Conservation (phyloP, 2,113 vertebrate genomes). For the Acrocephalus kingi region DNA sequence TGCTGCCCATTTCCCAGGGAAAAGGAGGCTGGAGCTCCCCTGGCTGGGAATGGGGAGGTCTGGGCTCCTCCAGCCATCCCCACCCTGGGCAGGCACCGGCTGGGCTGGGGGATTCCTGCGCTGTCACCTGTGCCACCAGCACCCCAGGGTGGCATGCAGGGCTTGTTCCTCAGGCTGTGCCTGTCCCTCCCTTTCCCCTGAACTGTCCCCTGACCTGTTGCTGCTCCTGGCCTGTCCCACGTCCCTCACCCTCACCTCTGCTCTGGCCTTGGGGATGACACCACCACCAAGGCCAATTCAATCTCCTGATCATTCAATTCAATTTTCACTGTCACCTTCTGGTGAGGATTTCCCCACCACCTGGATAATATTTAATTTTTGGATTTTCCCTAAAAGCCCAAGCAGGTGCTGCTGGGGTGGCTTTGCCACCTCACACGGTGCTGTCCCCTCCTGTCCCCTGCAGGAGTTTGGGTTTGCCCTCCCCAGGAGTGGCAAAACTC, state of each 20-base stretch:
- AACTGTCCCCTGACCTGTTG: not conserved
- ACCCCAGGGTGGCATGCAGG: fast-evolving
- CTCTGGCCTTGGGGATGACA: not conserved
- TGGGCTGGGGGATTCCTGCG: fast-evolving
- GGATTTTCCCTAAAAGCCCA: not conserved
- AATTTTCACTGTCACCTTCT: not conserved
- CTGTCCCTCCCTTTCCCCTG: not conserved
- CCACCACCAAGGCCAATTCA: not conserved
- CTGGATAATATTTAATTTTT: not conserved
- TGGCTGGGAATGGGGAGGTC: fast-evolving
- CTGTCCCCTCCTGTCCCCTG: not conserved
- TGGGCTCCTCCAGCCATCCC: fast-evolving
- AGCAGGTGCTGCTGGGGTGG: not conserved
- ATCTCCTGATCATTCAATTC: not conserved
- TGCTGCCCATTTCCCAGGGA: not conserved
- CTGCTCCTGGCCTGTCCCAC: fast-evolving
- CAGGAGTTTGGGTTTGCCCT: not conserved
- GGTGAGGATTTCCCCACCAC: not conserved
- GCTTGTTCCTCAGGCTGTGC: not conserved
- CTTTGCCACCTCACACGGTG: fast-evolving
- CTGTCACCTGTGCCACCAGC: fast-evolving
- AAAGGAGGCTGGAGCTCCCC: not conserved
- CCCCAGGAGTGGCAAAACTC: not conserved
- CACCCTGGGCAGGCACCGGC: not conserved
- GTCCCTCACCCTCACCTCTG: fast-evolving